phyloP scores from a whole-genome alignment of 1,140 invertebrate species.

The Leptoteleia sp. region DNA sequence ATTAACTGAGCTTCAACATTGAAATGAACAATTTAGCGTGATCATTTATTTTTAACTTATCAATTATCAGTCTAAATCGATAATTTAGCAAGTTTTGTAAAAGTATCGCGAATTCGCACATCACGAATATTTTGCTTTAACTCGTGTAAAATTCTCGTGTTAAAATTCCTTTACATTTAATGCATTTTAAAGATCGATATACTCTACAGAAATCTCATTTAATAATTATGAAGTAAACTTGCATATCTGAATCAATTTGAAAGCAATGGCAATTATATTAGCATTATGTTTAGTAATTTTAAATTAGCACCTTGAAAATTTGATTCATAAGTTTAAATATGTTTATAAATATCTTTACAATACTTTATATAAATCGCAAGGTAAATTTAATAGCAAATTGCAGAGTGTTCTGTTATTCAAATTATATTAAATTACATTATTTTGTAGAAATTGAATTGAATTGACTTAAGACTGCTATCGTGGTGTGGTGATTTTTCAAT shows the following conservation, averaged over 20 bases:
- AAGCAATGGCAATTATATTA: no score
- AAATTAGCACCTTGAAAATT: conserved; percentile 35
- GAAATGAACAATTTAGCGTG: no score
- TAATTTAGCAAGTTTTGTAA: not conserved
- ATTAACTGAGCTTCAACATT: no score
- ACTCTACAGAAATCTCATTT: not conserved
- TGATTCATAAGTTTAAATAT: no score
- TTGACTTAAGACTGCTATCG: conserved; percentile 28
- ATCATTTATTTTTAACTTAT: conserved; percentile 34
- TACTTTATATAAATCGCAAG: no score
- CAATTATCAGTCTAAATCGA: conserved; percentile 50
- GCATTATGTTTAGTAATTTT: no score
- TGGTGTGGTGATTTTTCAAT: conserved; percentile 2
- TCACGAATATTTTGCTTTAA: conserved; percentile 50
- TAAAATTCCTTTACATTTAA: conserved; percentile 16
- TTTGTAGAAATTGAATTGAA: not conserved
- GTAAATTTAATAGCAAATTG: no score
- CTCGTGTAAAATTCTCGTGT: not conserved
- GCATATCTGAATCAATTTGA: no score
- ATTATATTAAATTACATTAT: conserved; percentile 3
- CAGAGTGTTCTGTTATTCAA: no score
- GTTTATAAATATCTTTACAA: no score
- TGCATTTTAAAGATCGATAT: not conserved
- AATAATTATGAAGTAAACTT: not conserved
- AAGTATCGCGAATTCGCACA: conserved; percentile 3